Evolutionary conservation across 2,797 vertebrate species (phyloP).

Genomic region (Centroberyx gerrardi): DNA sequence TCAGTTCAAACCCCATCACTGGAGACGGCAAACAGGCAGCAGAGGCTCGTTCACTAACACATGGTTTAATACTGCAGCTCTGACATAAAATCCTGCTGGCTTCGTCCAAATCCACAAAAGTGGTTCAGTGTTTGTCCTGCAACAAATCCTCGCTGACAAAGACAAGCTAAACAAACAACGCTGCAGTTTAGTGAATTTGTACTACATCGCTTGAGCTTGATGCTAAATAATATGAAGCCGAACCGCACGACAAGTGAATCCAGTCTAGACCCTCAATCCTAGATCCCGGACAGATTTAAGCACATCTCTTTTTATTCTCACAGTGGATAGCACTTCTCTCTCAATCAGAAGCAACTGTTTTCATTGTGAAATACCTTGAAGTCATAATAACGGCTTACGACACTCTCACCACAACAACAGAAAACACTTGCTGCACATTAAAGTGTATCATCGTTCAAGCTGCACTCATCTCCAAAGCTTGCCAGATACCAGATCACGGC

Average conservation of each 20-base stretch:
- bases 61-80: too few relatives aligned
- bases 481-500: conserved; percentile 6
- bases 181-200: too few relatives aligned
- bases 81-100: too few relatives aligned
- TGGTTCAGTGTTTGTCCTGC: too few relatives aligned
- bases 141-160: too few relatives aligned
- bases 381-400: conserved; percentile 16
- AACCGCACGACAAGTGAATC: conserved; percentile 2
- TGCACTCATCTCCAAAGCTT: conserved; percentile 24
- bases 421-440: background rate
- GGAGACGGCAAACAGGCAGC: too few relatives aligned
- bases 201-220: too few relatives aligned
- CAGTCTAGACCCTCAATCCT: background rate
- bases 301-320: background rate
- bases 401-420: conserved; percentile 24
- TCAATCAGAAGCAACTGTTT: conserved; percentile 9
- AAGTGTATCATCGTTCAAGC: background rate
- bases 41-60: too few relatives aligned
- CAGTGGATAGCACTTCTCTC: background rate
- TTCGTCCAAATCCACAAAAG: too few relatives aligned
- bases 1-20: too few relatives aligned
- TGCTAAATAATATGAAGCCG: background rate
- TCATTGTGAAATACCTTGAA: conserved; percentile 1
- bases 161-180: too few relatives aligned
- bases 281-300: too few relatives aligned